A percentile compares a stretch with the other conserved stretches of the same genome.
Conservation (phyloP, 2,888 invertebrate genomes). For the Abrostola tripartita region DNA sequence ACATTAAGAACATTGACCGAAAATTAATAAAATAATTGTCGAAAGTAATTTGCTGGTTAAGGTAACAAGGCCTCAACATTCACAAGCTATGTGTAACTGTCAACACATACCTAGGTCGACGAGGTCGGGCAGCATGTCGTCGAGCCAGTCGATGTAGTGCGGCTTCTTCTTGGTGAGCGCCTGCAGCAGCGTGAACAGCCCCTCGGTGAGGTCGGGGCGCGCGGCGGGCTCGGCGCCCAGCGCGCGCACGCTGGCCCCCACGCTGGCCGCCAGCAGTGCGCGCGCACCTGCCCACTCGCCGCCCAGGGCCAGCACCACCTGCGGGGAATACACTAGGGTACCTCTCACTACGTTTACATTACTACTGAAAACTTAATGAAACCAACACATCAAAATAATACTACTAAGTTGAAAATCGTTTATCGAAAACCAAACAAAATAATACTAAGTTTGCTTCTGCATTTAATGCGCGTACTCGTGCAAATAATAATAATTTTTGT, state of each 20-base stretch:
- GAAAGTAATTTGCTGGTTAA: too few species aligned
- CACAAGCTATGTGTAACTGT: background rate
- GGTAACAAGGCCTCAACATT: background rate
- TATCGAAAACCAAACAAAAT: too few species aligned
- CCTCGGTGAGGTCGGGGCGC: conserved; percentile 91
- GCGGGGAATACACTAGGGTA: conserved; percentile 13
- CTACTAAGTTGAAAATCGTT: too few species aligned
- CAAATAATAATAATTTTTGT: too few species aligned
- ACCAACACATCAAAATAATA: too few species aligned
- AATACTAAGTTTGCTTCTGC: too few species aligned
- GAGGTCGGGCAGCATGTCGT: conserved; percentile 71
- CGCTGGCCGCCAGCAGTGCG: conserved; percentile 68
- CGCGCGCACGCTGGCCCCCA: conserved; percentile 63
- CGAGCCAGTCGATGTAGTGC: conserved; percentile 74
- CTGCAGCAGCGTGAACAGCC: conserved; percentile 90
- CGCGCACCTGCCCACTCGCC: conserved; percentile 70
- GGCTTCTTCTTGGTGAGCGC: conserved; percentile 91
- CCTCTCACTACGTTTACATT: background rate
- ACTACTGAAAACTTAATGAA: background rate
- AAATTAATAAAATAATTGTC: too few species aligned
- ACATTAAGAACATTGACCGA: background rate
- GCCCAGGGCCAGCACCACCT: conserved; percentile 82
- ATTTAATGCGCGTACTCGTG: too few species aligned
- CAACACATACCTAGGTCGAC: conserved; percentile 71
- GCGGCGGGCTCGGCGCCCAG: conserved; percentile 89